Evolutionary conservation across 2,888 invertebrate genomes (phyloP), one percentile per base, ranked within the genome.

Genomic region (Trisateles emortualis): DNA sequence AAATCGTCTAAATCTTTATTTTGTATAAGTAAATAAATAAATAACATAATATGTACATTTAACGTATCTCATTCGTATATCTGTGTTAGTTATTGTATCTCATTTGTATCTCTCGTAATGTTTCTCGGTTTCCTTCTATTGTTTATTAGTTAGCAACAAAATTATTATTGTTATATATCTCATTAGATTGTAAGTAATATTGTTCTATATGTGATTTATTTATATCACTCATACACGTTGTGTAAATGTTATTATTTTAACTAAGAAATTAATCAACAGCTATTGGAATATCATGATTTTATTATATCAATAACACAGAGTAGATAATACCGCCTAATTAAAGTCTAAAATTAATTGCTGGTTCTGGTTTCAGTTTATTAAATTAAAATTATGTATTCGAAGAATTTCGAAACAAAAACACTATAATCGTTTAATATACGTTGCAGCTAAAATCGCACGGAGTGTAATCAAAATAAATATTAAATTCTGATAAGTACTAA

Each of bases 171-270:
- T 38, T 43, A 53, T 59, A 52, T 73, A 72, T 78, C 68, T 74
- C 63, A 68, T 63, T 74, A 77, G 65, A 33, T 47, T 40, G 3
- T 74, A 75, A 76, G 68, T 41, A 47, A 51, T 68, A 52, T 62
- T 41, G 54, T 63, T 60, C 65, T 44, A 53, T 59, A 44, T 55
- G 63, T 63, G 54, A 61, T 56, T 46, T 51, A 11, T 43, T 39
- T 39, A 19, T 19, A 3, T 8, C 5, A n/a, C n/a, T 16, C 5
- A 33, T 36, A n/a, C 6, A 22, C 11, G 10, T 22, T 24, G 22
- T 24, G 4, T 24, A 39, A 39, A 39, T 22, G 22, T 19, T 39
- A 22, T 22, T 11, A 39, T 19, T 3, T 17, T 13, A 39, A 39
- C 2, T 22, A 8, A 39, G 3, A 22, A 24, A 19, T 19, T 6